phyloP scores from a whole-genome alignment of 2,797 vertebrate species.

The Distichodus sexfasciatus region DNA sequence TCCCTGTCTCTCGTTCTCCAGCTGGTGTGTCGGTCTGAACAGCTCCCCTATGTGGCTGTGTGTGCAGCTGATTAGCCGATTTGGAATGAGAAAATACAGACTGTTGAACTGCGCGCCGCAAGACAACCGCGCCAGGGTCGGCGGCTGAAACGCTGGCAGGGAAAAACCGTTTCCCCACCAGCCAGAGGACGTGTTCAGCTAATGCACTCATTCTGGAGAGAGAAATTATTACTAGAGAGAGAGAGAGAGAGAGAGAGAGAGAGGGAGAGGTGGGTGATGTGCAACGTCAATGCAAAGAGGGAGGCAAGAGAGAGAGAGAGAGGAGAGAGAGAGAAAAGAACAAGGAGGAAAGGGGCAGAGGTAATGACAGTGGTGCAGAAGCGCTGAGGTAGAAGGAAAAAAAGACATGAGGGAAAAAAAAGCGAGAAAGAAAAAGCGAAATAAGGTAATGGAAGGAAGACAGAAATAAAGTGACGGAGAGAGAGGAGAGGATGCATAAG shows the following conservation, averaged over 20 bases:
- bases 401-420: too few relatives aligned
- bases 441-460: too few relatives aligned
- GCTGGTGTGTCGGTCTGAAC: too few relatives aligned
- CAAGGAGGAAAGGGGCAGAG: too few relatives aligned
- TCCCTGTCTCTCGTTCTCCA: background rate
- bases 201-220: background rate
- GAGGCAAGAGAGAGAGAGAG: background rate
- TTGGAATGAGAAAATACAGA: background rate
- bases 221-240: background rate
- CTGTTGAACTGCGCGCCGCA: too few relatives aligned
- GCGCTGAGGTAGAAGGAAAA: too few relatives aligned
- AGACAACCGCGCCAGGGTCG: background rate
- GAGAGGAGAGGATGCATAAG: too few relatives aligned
- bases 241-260: background rate
- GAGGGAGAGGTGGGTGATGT: too few relatives aligned
- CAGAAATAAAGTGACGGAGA: too few relatives aligned
- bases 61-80: background rate
- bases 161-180: constrained; percentile 16
- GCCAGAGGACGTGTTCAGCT: constrained; percentile 6
- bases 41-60: background rate
- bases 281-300: background rate
- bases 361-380: too few relatives aligned
- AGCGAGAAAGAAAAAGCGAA: too few relatives aligned
- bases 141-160: constrained; percentile 7
- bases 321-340: background rate